These are phyloP conservation scores for Acleris holmiana DNA, from an alignment of 2,888 invertebrate species.

Conservation along the genomic window DNA sequence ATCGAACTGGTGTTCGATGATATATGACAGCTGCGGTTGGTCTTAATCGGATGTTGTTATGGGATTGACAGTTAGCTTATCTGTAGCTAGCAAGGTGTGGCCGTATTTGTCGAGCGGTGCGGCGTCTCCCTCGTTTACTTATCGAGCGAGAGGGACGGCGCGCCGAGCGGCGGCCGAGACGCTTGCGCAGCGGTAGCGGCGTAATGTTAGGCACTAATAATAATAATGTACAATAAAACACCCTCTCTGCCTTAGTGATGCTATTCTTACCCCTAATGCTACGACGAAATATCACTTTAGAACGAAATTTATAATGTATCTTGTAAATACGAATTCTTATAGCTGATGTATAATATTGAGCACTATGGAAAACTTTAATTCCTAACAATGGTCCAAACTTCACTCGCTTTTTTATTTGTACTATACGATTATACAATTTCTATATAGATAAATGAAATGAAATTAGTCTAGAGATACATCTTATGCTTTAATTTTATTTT, in stretches of 20 bases:
- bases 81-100: background rate
- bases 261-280: slow-evolving; percentile 77
- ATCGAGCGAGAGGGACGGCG: background rate
- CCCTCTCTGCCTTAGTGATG: slow-evolving; percentile 82
- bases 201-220: slow-evolving; percentile 68
- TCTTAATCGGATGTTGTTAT: too few relatives aligned
- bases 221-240: slow-evolving; percentile 80
- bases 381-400: slow-evolving; percentile 84
- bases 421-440: slow-evolving; percentile 81
- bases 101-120: background rate
- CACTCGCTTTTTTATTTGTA: slow-evolving; percentile 83
- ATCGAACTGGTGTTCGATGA: too few relatives aligned
- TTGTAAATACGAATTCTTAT: slow-evolving; percentile 79
- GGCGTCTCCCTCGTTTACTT: background rate
- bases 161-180: background rate
- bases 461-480: slow-evolving; percentile 73
- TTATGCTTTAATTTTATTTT: slow-evolving; percentile 81
- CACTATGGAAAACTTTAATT: slow-evolving; percentile 81
- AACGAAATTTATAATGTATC: slow-evolving; percentile 66
- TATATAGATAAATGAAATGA: slow-evolving; percentile 76
- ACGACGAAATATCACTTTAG: slow-evolving; percentile 70
- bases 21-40: too few relatives aligned
- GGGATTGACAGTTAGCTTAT: background rate
- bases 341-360: slow-evolving; percentile 74
- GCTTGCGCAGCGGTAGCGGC: slow-evolving; percentile 55